Evolutionary conservation across 1,140 invertebrate genomes (phyloP), one percentile per base, ranked within the genome.

Genomic region (Neotoxoptera formosana): DNA sequence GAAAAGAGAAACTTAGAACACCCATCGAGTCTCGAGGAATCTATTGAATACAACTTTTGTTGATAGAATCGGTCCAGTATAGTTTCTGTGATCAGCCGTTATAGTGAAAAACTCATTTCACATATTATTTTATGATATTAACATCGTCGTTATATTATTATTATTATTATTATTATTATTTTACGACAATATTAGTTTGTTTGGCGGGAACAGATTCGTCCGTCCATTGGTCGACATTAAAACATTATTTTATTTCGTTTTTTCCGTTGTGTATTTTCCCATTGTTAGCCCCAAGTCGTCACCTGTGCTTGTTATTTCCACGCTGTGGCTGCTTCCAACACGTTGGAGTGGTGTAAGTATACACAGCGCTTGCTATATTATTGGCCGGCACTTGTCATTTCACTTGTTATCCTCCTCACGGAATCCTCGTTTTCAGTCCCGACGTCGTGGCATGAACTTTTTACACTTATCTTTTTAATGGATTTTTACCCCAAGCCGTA

Each of bases 381-480:
- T 36, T 83, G 76, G 20, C 76, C 76, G 76, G n/a, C 76, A 83
- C 76, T 83, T 83, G 21, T 83, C 76, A 83, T 76, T 76, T 76
- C 60, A 76, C 60, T 76, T 76, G 76, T 34, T 83, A 83, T 23
- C 34, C 17, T 17, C 76, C 34, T 67, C 30, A 67, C 30, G 30
- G 60, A 30, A 81, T 81, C 34, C 34, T 83, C 60, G 34, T 83
- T 36, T 83, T 34, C 23, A 83, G 76, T 83, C 34, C 34, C 7
- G 7, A 21, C 21, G 34, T 36, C 41, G 34, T 84, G 45, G 9
- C 25, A 84, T 84, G 23, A 25, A 41, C 20, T 41, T 36, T 83
- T 36, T 84, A 84, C 36, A 84, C 83, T 84, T 84, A 84, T 45
- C 83, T 36, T 41, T 84, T 87, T 47, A 87, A 87, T 25, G 41